Base-by-base conservation (phyloP, 1,140 invertebrate genomes). In the Drosophila jambulina region DNA sequence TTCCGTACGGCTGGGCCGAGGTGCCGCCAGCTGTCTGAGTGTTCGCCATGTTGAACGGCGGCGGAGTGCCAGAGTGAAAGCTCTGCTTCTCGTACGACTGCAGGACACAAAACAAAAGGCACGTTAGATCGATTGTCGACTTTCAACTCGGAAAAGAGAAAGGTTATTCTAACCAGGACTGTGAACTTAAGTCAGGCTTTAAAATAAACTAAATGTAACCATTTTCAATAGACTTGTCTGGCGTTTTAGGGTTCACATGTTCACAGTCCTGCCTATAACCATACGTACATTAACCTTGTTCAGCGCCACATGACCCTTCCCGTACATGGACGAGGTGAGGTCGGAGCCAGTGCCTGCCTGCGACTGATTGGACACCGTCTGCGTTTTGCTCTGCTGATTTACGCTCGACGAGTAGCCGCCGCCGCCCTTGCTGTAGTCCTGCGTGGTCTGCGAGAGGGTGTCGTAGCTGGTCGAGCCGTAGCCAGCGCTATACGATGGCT, bases 1-100 rank as follows among this genome's bases (percentile, higher is more conserved):
- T 94, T 78, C 94, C 95, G 43, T 94, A 95, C 4, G 95, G 95
- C 69, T 95, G 95, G 78, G 95, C 95, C 17, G 96, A 96, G 13
- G 94, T 95, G 77, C 96, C 94, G 32, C 95, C 95, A 57, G 96
- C 95, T 77, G 94, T 96, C 85, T 96, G 96, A 72, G 94, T 96
- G 43, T 95, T 95, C 34, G 95, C 94, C 78, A 97, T 92, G 64
- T 95, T 95, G 92, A 97, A 97, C 36, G 97, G 96, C 32, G 96
- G 96, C 27, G 97, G 96, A 40, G 96, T 97, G 58, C 95, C 96
- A 51, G 96, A 96, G 92, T 97, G 96, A 93, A 97, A 97, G 84
- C 95, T 96, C 92, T 96, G 96, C 93, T 97, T 97, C 70, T 97
- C 96, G 92, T 97, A 97, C 4, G 96, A 96, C 96, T 97, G 92